Evolutionary conservation across 1,140 invertebrate genomes (phyloP), one percentile per base, ranked within the genome.

Genomic region (Leptinotarsa undecemlineata): DNA sequence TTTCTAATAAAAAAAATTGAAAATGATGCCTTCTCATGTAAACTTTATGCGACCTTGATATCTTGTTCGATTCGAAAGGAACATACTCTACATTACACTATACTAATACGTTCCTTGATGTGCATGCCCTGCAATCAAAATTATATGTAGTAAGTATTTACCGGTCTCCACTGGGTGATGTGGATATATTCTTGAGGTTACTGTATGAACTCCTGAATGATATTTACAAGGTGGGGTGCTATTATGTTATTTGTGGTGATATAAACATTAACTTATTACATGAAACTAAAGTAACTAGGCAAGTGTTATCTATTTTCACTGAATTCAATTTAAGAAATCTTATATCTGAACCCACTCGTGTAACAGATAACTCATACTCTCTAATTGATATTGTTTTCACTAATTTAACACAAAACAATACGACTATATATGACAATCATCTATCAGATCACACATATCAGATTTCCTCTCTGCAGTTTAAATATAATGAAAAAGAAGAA

Each of bases 361-460:
- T 20, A 15, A 64, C 62, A 64, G 20, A 15, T n/a, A 64, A 15
- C 23, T 64, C 62, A 64, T n/a, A 20, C 20, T n/a, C 62, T 64
- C 62, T 64, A n/a, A 64, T 64, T 64, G 62, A 64, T 26, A 64
- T 64, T 20, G 20, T 64, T 14, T 64, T 23, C 20, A 64, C 62
- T n/a, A 64, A 64, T 64, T 64, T 64, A 20, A 26, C 62, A 64
- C 15, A 15, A 64, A 64, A 64, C 15, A 15, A 64, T 64, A 64
- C 62, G 20, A 64, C 20, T 64, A 20, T 64, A 64, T 20, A 64
- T n/a, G 62, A 64, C 20, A 64, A 15, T 64, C 62, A 64, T 20
- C 62, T 64, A 64, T 64, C 62, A n/a, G 62, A 64, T 11, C 62
- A 64, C 62, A 64, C 62, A 64, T 64, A n/a, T 64, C 62, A 64